Evolutionary conservation across 2,797 vertebrate species (phyloP).

Genomic region (Chelon auratus): DNA sequence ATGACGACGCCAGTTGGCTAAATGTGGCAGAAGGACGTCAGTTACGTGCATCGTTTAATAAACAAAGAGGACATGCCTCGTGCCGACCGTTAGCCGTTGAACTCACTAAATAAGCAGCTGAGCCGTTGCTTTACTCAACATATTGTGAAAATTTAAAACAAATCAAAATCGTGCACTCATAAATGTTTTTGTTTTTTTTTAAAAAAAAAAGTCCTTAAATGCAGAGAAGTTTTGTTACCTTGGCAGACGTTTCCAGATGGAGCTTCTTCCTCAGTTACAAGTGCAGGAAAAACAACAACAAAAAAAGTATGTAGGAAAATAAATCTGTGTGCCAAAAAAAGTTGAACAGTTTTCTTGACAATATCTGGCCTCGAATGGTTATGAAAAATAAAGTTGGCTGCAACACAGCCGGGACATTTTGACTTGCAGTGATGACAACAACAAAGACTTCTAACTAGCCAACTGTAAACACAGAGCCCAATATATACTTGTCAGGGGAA

Average conservation of each 20-base stretch:
- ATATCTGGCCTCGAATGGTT: slow-evolving; percentile 14
- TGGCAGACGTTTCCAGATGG: slow-evolving; percentile 49
- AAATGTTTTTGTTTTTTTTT: too few species aligned
- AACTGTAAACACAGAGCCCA: slow-evolving; percentile 73
- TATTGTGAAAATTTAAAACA: neutral
- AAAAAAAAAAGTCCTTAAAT: neutral
- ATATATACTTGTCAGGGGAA: slow-evolving; percentile 72
- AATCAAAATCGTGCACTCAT: rapidly evolving
- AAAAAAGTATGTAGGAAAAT: slow-evolving; percentile 27
- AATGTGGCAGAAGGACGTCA: neutral
- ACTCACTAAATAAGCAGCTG: neutral
- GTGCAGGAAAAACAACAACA: slow-evolving; percentile 12
- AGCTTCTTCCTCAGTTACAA: slow-evolving; percentile 43
- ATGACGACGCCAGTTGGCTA: neutral
- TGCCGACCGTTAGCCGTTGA: slow-evolving; percentile 44
- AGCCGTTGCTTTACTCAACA: neutral
- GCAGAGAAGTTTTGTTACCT: slow-evolving; percentile 59
- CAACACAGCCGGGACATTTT: slow-evolving; percentile 66
- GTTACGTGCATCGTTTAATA: neutral
- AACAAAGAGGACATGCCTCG: slow-evolving; percentile 65
- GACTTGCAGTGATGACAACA: slow-evolving; percentile 38
- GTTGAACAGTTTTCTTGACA: slow-evolving; percentile 13
- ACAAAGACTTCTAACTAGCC: slow-evolving; percentile 76
- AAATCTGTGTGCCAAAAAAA: slow-evolving; percentile 21
- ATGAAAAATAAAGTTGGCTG: slow-evolving; percentile 29